Evolutionary conservation across 1,140 invertebrate genomes (phyloP).

Genomic region (Himalopsyche phryganea): DNA sequence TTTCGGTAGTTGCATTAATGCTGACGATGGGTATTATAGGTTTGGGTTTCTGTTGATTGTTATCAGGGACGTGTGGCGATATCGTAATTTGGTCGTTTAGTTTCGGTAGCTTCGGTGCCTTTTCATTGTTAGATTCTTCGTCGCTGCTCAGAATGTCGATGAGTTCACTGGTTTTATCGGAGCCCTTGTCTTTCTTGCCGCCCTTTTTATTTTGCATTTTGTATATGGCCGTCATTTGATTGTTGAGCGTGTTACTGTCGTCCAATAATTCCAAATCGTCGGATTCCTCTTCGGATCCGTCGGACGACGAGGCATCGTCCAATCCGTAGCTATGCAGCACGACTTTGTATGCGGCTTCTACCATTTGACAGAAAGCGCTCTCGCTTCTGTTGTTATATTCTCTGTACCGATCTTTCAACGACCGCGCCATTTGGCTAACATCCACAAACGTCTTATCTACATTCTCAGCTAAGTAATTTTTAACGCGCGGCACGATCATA

Average conservation of each 20-base stretch:
- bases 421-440: constrained; percentile 69
- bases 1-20: constrained; percentile 18
- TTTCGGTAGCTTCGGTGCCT: constrained; percentile 44
- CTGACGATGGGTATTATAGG: constrained; percentile 37
- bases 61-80: constrained; percentile 40
- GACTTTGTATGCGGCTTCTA: constrained; percentile 57
- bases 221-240: constrained; percentile 49
- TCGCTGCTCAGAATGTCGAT: constrained; percentile 58
- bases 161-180: constrained; percentile 49
- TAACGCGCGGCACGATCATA: constrained; percentile 49
- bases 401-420: constrained; percentile 64
- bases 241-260: constrained; percentile 49
- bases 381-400: constrained; percentile 69
- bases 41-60: constrained; percentile 29
- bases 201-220: constrained; percentile 49
- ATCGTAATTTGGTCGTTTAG: constrained; percentile 48
- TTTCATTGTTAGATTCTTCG: constrained; percentile 47
- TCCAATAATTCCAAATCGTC: constrained; percentile 52
- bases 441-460: constrained; percentile 69
- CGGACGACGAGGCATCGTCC: constrained; percentile 48
- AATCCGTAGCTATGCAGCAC: constrained; percentile 57
- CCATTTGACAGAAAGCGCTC: constrained; percentile 61
- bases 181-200: constrained; percentile 36
- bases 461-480: constrained; percentile 67
- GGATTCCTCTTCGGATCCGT: constrained; percentile 56